Conservation (phyloP, 2,113 vertebrate genomes). For the Oenanthe oenanthe region DNA sequence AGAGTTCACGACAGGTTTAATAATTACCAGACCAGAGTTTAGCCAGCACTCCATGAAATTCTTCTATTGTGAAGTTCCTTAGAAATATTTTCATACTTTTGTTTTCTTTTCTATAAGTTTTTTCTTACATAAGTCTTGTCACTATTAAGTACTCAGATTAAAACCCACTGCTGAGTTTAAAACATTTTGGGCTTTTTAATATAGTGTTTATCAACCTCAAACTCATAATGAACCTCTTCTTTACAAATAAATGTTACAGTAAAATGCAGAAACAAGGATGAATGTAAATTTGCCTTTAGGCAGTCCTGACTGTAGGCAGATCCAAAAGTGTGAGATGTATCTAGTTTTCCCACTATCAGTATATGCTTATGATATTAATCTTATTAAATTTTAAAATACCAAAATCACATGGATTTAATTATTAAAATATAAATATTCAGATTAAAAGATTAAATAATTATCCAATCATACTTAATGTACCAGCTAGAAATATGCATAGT, state of each 20-base stretch:
- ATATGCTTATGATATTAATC: background rate
- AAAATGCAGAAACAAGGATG: background rate
- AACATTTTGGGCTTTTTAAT: background rate
- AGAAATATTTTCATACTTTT: background rate
- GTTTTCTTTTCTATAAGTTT: background rate
- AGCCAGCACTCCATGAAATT: background rate
- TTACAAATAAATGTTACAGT: background rate
- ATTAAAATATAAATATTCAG: background rate
- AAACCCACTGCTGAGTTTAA: background rate
- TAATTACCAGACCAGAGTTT: background rate
- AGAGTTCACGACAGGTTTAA: background rate
- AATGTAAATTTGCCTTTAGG: background rate
- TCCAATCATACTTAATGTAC: background rate
- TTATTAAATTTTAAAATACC: background rate
- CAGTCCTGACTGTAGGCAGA: background rate
- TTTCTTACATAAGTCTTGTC: background rate
- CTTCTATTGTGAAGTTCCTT: background rate
- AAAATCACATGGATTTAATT: background rate
- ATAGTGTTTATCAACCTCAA: background rate
- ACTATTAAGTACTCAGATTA: background rate
- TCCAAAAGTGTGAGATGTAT: background rate
- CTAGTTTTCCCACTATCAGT: background rate
- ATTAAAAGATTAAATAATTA: background rate
- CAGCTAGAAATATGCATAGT: background rate
- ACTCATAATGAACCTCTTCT: background rate